phyloP scores from a whole-genome alignment of 2,888 invertebrate species.

The Catotricha subobsoleta region DNA sequence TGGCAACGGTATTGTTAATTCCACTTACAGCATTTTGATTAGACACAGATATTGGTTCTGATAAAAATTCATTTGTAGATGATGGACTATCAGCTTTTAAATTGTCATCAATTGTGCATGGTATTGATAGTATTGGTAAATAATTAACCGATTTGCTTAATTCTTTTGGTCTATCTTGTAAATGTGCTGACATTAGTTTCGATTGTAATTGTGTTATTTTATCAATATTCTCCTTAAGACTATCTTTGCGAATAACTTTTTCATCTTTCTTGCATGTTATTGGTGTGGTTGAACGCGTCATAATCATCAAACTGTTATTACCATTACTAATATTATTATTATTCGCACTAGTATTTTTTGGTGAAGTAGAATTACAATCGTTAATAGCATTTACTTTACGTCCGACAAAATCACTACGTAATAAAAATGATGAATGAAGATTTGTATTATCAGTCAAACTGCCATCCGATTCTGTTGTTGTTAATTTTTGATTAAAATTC shows the following conservation, averaged over 20 bases:
- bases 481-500: neutral
- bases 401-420: neutral
- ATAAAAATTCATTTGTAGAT: neutral
- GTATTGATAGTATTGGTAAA: neutral
- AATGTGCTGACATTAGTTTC: conserved; percentile 28
- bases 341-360: no score
- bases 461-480: neutral
- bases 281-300: neutral
- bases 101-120: neutral
- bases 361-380: no score
- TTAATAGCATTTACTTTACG: neutral
- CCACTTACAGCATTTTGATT: no score
- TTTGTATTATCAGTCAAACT: neutral
- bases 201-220: conserved; percentile 29
- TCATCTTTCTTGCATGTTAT: conserved; percentile 12
- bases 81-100: neutral
- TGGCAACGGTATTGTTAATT: no score
- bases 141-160: neutral
- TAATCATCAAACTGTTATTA: neutral
- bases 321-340: neutral
- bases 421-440: neutral
- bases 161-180: conserved; percentile 19
- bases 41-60: conserved; percentile 29
- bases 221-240: conserved; percentile 27
- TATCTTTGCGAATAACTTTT: conserved; percentile 22